Conservation (phyloP, 2,797 vertebrate genomes). For the Corythornis leucogaster region DNA sequence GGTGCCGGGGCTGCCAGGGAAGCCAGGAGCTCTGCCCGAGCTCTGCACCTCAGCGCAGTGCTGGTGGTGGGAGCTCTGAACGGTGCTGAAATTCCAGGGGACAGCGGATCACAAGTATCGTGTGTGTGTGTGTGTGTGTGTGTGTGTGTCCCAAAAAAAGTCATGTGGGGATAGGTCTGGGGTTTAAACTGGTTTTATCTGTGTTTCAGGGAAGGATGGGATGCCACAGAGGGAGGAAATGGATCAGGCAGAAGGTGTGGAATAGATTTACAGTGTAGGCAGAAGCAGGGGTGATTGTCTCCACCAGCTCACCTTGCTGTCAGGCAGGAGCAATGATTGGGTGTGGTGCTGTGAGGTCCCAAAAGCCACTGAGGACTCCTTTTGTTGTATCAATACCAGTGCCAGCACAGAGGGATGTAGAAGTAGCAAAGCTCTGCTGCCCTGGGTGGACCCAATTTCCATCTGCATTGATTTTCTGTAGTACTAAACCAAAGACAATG, state of each 20-base stretch:
- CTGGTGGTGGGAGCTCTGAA: background rate
- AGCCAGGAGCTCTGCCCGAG: accelerated
- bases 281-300: background rate
- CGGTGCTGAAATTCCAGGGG: background rate
- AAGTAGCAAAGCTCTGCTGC: background rate
- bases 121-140: too few species aligned
- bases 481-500: background rate
- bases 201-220: background rate
- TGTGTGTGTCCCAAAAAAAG: too few species aligned
- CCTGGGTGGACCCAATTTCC: background rate
- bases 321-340: background rate
- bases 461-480: background rate
- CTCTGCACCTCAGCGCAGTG: background rate
- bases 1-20: background rate
- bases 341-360: background rate
- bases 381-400: background rate
- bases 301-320: background rate
- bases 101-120: background rate
- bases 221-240: background rate
- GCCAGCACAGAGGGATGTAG: background rate
- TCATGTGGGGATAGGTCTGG: background rate
- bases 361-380: background rate
- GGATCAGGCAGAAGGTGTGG: background rate
- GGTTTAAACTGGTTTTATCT: background rate
- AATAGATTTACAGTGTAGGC: background rate